Evolutionary conservation across 2,888 invertebrate species (phyloP).

Genomic region (Lycophotia porphyrea): DNA sequence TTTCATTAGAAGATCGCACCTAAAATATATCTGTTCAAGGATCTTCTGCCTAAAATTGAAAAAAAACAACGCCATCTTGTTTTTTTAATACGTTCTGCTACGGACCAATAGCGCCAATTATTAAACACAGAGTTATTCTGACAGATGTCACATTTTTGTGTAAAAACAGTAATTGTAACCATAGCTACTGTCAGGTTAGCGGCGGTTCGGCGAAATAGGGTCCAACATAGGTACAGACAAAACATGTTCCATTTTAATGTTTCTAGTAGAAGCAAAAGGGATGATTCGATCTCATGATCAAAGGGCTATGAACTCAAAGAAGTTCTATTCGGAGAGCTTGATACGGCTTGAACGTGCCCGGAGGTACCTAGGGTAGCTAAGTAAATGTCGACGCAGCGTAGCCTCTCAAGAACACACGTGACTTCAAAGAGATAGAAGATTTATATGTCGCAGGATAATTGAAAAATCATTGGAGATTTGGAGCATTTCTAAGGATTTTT

Average conservation of each 20-base stretch:
- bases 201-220: no score
- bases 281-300: constrained; percentile 26
- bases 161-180: no score
- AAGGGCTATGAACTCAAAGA: constrained; percentile 23
- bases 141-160: neutral
- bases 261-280: neutral
- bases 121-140: neutral
- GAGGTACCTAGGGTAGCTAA: neutral
- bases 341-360: constrained; percentile 39
- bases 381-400: constrained; percentile 45
- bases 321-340: constrained; percentile 15
- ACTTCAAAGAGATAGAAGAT: constrained; percentile 30
- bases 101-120: neutral
- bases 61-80: neutral
- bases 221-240: neutral
- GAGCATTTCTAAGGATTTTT: no score
- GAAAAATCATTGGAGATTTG: neutral
- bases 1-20: neutral
- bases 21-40: neutral
- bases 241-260: neutral
- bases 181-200: no score
- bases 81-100: neutral
- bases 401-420: constrained; percentile 40
- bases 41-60: neutral
- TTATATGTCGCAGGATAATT: neutral